Base-by-base conservation (phyloP, 2,888 invertebrate genomes). In the Mythimna impura region DNA sequence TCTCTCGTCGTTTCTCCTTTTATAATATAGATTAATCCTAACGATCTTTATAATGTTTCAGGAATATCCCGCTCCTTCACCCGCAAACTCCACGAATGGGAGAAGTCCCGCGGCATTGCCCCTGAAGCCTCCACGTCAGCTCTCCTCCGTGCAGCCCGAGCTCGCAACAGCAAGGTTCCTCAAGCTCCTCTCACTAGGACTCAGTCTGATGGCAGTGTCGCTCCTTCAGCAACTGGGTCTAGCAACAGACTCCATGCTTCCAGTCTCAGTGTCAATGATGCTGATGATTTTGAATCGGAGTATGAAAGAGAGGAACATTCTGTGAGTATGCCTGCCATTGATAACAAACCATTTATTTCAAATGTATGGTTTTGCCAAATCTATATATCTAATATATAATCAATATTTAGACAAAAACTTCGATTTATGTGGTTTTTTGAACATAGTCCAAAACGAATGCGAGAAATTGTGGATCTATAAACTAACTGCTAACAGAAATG, bases 61-160 rank as follows among this genome's bases (percentile, higher is more conserved):
- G 96, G 97, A 14, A 98, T 99, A 84, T 98, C 98, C 0, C 97
- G 98, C 61, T 98, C 98, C 84, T 99, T 99, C 92, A 98, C 99
- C 0, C 97, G 98, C 40, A 98, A 98, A 89, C 96, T 99, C 0
- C 98, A 98, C 91, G 99, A 99, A 91, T 99, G 99, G 99, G 98
- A 98, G 90, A 98, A 98, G 88, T 98, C 98, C n/a, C 96, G 97
- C 76, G 98, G 98, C 2, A 98, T 98, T 73, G 97, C 98, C 0
- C 98, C 98, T 0, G 98, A 98, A 92, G 97, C 97, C 0, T 98
- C 98, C 0, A 98, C 98, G 0, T 98, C 98, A 83, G 98, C 98
- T 0, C 93, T 98, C 0, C 95, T 98, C 4, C 97, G 92, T 2
- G 96, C 96, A 30, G 96, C 96, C 2, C 88, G 91, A 8, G 95